Conservation (phyloP, 2,113 vertebrate genomes). For the Sorex fumeus region DNA sequence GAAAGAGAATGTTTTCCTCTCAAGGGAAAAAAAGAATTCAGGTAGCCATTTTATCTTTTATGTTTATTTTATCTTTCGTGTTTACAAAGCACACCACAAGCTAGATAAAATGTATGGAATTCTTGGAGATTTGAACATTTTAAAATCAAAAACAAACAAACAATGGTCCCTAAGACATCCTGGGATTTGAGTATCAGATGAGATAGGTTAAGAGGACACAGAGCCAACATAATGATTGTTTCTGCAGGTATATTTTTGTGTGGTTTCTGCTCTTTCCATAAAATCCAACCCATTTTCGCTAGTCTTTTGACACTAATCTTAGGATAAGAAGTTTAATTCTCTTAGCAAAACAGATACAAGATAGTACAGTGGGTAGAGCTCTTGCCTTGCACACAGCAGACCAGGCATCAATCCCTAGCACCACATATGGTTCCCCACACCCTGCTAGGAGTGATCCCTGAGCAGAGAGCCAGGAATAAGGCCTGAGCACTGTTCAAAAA, state of each 20-base stretch:
- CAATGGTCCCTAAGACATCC: neutral
- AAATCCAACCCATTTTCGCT: neutral
- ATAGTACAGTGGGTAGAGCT: too few relatives aligned
- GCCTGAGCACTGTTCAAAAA: too few relatives aligned
- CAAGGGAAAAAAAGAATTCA: constrained; percentile 80
- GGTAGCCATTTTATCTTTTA: constrained; percentile 69
- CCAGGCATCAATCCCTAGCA: too few relatives aligned
- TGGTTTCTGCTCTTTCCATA: neutral
- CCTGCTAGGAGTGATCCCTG: too few relatives aligned
- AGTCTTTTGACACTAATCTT: neutral
- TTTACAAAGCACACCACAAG: constrained; percentile 73
- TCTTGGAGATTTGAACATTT: constrained; percentile 5
- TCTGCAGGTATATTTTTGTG: neutral
- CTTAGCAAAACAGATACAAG: too few relatives aligned
- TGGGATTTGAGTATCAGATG: neutral
- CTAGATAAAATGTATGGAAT: constrained; percentile 50
- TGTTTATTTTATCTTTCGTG: constrained; percentile 70
- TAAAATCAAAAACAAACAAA: neutral
- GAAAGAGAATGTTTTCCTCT: constrained; percentile 80
- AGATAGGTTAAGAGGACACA: neutral
- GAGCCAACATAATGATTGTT: neutral
- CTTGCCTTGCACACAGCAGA: too few relatives aligned
- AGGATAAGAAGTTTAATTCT: neutral
- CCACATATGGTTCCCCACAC: too few relatives aligned
- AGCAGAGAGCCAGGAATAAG: too few relatives aligned